Conservation (phyloP, 2,797 vertebrate species). For the Sebastes glaucus region DNA sequence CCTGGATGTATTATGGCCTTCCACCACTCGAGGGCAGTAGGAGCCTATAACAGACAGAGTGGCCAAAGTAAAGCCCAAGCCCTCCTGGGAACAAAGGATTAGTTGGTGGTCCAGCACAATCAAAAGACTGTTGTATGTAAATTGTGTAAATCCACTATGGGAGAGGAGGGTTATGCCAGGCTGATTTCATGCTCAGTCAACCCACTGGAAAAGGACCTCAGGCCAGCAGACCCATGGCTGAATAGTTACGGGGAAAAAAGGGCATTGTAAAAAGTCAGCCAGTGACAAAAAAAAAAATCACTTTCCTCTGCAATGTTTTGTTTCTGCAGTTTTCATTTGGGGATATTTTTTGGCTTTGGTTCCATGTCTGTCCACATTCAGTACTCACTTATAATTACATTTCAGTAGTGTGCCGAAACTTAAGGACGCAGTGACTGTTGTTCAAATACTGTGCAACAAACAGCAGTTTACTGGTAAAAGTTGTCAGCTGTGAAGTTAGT, state of each 20-base stretch:
- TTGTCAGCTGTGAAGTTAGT: neutral
- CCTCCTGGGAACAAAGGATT: conserved; percentile 77
- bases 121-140: conserved; percentile 75
- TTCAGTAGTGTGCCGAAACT: neutral
- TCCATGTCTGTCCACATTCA: neutral
- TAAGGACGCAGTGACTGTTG: neutral
- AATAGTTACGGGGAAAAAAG: conserved; percentile 29
- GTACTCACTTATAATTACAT: neutral
- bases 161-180: conserved; percentile 67
- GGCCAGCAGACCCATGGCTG: conserved; percentile 62
- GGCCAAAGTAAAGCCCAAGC: neutral
- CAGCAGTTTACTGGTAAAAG: conserved; percentile 4
- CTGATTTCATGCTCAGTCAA: conserved; percentile 75
- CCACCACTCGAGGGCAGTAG: conserved; percentile 73
- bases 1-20: conserved; percentile 6
- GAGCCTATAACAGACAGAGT: conserved; percentile 27
- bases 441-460: conserved; percentile 9
- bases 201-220: conserved; percentile 54
- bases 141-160: conserved; percentile 73
- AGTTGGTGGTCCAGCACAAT: conserved; percentile 76
- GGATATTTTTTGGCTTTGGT: conserved; percentile 13
- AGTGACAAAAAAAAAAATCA: conserved; percentile 55
- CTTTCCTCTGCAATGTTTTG: conserved; percentile 50
- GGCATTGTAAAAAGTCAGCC: conserved; percentile 53
- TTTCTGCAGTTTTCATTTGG: conserved; percentile 25